These are phyloP conservation scores for Acanthochromis polyacanthus DNA, from an alignment of 2,113 vertebrate species.

Conservation along the genomic window DNA sequence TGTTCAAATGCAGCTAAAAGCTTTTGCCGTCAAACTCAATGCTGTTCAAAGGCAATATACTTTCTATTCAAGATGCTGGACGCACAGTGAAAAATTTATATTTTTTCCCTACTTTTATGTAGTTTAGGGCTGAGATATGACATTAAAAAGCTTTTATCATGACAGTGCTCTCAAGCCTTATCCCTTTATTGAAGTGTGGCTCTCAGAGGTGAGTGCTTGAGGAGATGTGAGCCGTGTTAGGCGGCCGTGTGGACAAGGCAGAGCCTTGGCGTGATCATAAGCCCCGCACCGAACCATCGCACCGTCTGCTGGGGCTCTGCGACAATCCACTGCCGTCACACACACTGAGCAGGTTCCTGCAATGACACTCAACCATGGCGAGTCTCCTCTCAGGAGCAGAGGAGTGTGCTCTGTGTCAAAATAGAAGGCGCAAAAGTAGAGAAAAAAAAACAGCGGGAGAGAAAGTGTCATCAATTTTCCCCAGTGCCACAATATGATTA, in stretches of 20 bases:
- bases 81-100: conserved; percentile 58
- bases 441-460: background rate
- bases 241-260: conserved; percentile 25
- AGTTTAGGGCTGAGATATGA: conserved; percentile 37
- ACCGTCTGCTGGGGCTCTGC: conserved; percentile 19
- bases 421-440: conserved; percentile 5
- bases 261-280: conserved; percentile 37
- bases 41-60: conserved; percentile 16
- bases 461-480: conserved; percentile 28
- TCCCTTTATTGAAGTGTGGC: background rate
- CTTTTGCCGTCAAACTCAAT: conserved; percentile 44
- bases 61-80: conserved; percentile 12
- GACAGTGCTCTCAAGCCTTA: conserved; percentile 20
- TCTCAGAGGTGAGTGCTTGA: conserved; percentile 46
- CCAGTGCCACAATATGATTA: conserved; percentile 48
- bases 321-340: conserved; percentile 57
- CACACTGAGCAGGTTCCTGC: conserved; percentile 60
- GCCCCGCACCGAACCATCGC: conserved; percentile 5
- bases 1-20: conserved; percentile 66
- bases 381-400: conserved; percentile 35
- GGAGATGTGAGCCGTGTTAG: conserved; percentile 21
- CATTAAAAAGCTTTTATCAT: conserved; percentile 83
- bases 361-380: conserved; percentile 47
- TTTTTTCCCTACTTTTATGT: conserved; percentile 41
- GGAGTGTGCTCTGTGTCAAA: conserved; percentile 43